Conservation (phyloP, 2,888 invertebrate species). For the Oxytorus armatus region DNA sequence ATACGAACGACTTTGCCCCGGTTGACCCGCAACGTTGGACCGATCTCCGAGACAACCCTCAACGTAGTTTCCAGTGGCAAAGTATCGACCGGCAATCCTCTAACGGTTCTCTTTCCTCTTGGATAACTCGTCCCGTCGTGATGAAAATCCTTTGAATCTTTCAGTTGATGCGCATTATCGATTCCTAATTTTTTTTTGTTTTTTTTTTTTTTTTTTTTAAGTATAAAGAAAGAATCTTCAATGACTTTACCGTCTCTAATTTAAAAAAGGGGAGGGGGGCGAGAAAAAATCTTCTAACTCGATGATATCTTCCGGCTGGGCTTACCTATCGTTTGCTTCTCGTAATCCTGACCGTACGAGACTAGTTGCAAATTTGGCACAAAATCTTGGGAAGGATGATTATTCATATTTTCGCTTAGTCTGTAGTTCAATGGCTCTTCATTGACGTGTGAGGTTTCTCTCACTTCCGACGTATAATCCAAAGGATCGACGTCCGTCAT, state of each 20-base stretch:
- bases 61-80: conserved; percentile 81
- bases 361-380: conserved; percentile 74
- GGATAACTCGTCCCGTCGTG: conserved; percentile 65
- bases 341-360: conserved; percentile 74
- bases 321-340: conserved; percentile 75
- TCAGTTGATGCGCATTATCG: conserved; percentile 47
- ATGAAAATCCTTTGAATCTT: conserved; percentile 66
- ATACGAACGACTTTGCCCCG: conserved; percentile 82
- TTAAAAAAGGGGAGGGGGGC: too few relatives aligned
- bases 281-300: conserved; percentile 24
- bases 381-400: conserved; percentile 68
- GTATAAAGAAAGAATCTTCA: conserved; percentile 19
- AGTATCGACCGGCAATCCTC: conserved; percentile 79
- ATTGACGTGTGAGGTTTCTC: conserved; percentile 30
- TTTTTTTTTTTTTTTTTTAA: conserved; percentile 8
- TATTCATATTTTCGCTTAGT: conserved; percentile 5
- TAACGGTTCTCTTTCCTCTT: conserved; percentile 76
- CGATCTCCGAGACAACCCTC: conserved; percentile 81
- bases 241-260: neutral
- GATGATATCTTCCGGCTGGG: conserved; percentile 49
- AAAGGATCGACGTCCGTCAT: conserved; percentile 70
- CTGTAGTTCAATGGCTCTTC: conserved; percentile 69
- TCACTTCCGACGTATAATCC: conserved; percentile 73
- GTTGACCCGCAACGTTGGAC: conserved; percentile 81
- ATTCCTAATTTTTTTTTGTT: conserved; percentile 33